Evolutionary conservation across 2,888 invertebrate species (phyloP), one percentile per base, ranked within the genome.

Genomic region (Coelopa pilipes): DNA sequence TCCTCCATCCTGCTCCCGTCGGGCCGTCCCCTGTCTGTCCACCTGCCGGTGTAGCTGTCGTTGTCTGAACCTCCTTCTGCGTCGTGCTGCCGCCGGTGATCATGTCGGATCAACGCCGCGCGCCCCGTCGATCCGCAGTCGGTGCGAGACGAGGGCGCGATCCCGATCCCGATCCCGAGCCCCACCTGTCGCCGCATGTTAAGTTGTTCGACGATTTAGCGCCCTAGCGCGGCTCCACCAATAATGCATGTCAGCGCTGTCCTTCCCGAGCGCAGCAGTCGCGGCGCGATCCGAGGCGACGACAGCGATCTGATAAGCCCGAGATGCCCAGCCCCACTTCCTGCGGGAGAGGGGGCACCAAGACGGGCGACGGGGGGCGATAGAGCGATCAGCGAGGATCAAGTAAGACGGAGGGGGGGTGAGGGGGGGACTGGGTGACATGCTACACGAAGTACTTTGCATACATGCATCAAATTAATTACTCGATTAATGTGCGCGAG

Each of bases 401-500:
- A 7, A 4, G 34, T 34, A 7, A 15, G 17, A n/a, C 13, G 62
- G 50, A 17, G n/a, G 50, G 24, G 19, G 55, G 1, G 13, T 19
- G 69, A 17, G 45, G 70, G 19, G 46, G 7, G 19, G 71, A 65
- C 74, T 70, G 80, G 76, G 80, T 81, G 82, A 84, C 85, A 85
- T 77, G 85, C 82, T 81, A 85, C 84, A 85, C 85, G 84, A 83
- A 85, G 83, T 83, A 82, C 81, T 84, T 85, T 84, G 84, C 84
- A 87, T 87, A 84, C 86, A 87, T 87, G 86, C 85, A 85, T 87
- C 87, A 87, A 87, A 87, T 87, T 87, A 87, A 87, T 87, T 87
- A 87, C 84, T 86, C 87, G 87, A 87, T 87, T 87, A 87, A 87
- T 86, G 87, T 82, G 81, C 81, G 81, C 84, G 75, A 74, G 60